These are phyloP conservation scores for Coracias cyanogaster DNA, from an alignment of 2,797 vertebrate species.

Conservation along the genomic window DNA sequence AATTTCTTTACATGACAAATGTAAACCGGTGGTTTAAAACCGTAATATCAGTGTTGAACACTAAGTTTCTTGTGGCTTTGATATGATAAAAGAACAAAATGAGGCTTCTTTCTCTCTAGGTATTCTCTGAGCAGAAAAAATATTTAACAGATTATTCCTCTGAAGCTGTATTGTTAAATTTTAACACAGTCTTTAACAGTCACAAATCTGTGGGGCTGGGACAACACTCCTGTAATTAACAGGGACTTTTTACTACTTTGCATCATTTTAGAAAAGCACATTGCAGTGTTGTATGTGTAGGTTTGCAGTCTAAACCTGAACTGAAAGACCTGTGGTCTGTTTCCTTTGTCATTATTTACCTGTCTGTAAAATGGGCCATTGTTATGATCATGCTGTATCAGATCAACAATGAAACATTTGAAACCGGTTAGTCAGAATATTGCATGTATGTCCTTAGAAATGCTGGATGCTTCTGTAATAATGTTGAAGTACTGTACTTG, in stretches of 20 bases:
- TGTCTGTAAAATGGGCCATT: not conserved
- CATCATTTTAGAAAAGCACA: rapidly evolving
- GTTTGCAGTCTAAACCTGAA: not conserved
- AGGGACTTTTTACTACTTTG: not conserved
- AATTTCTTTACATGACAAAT: not conserved
- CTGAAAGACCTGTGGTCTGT: not conserved
- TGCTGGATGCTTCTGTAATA: not conserved
- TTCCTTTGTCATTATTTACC: not conserved
- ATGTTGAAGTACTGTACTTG: not conserved
- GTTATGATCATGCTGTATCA: not conserved
- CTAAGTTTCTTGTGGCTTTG: not conserved
- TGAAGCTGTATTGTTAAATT: not conserved
- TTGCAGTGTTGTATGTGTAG: not conserved
- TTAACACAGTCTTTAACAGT: not conserved
- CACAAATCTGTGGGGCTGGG: not conserved
- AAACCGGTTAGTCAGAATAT: not conserved
- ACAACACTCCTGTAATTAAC: not conserved
- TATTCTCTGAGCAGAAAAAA: not conserved
- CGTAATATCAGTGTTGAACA: not conserved
- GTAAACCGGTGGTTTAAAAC: not conserved
- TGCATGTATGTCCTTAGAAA: not conserved
- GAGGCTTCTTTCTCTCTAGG: not conserved
- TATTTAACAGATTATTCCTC: not conserved
- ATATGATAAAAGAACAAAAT: not conserved
- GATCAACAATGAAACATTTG: not conserved